Conservation (phyloP, 1,140 invertebrate genomes). For the Parapsyche elsis region DNA sequence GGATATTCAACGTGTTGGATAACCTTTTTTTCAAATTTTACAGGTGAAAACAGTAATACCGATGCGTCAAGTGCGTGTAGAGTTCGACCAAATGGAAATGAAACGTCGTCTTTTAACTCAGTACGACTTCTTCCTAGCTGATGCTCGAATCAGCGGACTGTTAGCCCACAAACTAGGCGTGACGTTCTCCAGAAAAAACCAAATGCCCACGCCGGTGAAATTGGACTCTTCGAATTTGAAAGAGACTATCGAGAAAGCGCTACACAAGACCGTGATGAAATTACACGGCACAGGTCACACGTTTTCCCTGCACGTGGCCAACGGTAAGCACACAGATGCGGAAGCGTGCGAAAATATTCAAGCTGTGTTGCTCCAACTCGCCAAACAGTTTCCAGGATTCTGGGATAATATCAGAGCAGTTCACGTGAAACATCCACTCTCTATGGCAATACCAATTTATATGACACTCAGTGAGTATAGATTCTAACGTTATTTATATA, state of each 20-base stretch:
- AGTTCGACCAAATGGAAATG: conserved; percentile 75
- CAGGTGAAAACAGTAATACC: conserved; percentile 69
- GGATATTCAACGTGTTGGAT: not conserved
- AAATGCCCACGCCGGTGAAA: conserved; percentile 70
- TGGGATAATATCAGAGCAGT: conserved; percentile 72
- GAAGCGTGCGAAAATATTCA: conserved; percentile 71
- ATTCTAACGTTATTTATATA: conserved; percentile 28
- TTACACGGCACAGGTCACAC: conserved; percentile 69
- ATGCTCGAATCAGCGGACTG: conserved; percentile 72
- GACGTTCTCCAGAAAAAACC: conserved; percentile 71
- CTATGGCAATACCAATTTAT: conserved; percentile 71
- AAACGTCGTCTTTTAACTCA: conserved; percentile 70
- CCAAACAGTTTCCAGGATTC: conserved; percentile 71
- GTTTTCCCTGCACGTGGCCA: conserved; percentile 69
- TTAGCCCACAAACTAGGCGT: conserved; percentile 72
- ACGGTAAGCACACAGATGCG: conserved; percentile 67
- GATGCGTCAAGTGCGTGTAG: conserved; percentile 71
- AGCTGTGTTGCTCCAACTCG: conserved; percentile 65
- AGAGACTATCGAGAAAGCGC: conserved; percentile 68
- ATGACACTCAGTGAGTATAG: conserved; percentile 71
- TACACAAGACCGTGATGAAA: conserved; percentile 69
- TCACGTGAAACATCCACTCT: conserved; percentile 68
- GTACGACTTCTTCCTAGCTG: conserved; percentile 74
- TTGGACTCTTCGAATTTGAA: conserved; percentile 68
- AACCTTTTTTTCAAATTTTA: not conserved